phyloP scores from a whole-genome alignment of 92 coral and sea anemone species.

The Bergia sp. region DNA sequence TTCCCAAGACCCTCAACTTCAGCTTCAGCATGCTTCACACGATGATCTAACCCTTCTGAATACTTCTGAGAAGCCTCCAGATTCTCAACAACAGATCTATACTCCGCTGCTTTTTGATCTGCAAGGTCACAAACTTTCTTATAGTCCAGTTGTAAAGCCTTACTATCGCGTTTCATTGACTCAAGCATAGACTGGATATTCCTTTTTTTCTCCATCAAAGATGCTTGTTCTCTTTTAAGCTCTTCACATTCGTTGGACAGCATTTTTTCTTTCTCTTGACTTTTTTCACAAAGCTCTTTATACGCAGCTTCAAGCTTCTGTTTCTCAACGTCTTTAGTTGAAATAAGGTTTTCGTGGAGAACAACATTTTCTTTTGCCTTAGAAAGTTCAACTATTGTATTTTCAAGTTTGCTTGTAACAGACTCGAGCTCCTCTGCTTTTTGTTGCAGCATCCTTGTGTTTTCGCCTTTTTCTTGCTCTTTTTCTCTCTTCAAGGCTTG shows the following conservation, averaged over 20 bases:
- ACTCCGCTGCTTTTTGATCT: conserved; percentile 78
- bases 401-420: conserved; percentile 53
- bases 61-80: conserved; percentile 74
- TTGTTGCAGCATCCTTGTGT: conserved; percentile 57
- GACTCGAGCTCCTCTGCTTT: conserved; percentile 58
- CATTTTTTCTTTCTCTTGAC: conserved; percentile 56
- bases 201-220: conserved; percentile 62
- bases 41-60: conserved; percentile 59
- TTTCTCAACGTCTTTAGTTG: conserved; percentile 55
- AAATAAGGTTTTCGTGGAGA: conserved; percentile 65
- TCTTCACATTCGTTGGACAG: conserved; percentile 46
- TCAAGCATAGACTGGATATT: conserved; percentile 56
- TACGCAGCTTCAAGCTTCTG: conserved; percentile 56
- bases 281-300: conserved; percentile 62
- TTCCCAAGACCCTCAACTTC: conserved; percentile 53
- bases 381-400: conserved; percentile 53
- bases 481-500: conserved; percentile 60
- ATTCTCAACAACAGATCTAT: conserved; percentile 72
- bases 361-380: conserved; percentile 62
- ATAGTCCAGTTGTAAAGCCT: conserved; percentile 83
- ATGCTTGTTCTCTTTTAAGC: conserved; percentile 60
- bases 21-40: conserved; percentile 69
- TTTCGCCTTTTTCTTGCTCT: conserved; percentile 54
- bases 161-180: conserved; percentile 68
- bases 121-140: conserved; percentile 83